phyloP scores from a whole-genome alignment of 2,888 invertebrate genomes.

The Yponomeuta sedellus region DNA sequence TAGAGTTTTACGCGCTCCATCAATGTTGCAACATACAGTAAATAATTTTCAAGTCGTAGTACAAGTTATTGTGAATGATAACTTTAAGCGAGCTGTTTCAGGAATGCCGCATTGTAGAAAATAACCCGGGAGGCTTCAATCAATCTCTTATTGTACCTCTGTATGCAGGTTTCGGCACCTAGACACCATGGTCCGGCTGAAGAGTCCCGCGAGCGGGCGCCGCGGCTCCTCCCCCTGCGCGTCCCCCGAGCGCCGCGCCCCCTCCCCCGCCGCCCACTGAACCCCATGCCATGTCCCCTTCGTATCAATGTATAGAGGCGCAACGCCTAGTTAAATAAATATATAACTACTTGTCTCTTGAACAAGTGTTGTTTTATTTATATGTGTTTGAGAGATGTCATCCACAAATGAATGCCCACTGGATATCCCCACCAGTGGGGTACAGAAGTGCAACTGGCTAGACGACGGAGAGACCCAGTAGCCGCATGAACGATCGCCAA shows the following conservation, averaged over 20 bases:
- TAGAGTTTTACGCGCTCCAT: too few relatives aligned
- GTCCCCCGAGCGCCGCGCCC: constrained; percentile 79
- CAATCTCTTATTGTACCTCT: too few relatives aligned
- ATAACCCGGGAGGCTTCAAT: too few relatives aligned
- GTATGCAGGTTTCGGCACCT: constrained; percentile 85
- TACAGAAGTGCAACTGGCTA: too few relatives aligned
- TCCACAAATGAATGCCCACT: neutral
- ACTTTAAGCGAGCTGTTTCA: too few relatives aligned
- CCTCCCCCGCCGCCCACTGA: constrained; percentile 50
- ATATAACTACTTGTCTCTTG: constrained; percentile 7
- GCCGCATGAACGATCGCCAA: too few relatives aligned
- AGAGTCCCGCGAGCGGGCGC: constrained; percentile 79
- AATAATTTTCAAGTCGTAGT: too few relatives aligned
- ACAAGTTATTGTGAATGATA: too few relatives aligned
- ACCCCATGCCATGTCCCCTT: constrained; percentile 18
- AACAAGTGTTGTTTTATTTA: neutral
- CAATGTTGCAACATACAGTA: too few relatives aligned
- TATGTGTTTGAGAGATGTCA: neutral
- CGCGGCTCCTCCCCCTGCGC: constrained; percentile 83
- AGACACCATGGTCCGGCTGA: constrained; percentile 89
- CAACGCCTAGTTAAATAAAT: constrained; percentile 7
- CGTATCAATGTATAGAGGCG: constrained; percentile 11
- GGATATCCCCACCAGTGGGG: too few relatives aligned
- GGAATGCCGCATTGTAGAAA: too few relatives aligned
- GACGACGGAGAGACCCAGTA: too few relatives aligned